Base-by-base conservation (phyloP, 2,888 invertebrate genomes). In the Andrena camellia region DNA sequence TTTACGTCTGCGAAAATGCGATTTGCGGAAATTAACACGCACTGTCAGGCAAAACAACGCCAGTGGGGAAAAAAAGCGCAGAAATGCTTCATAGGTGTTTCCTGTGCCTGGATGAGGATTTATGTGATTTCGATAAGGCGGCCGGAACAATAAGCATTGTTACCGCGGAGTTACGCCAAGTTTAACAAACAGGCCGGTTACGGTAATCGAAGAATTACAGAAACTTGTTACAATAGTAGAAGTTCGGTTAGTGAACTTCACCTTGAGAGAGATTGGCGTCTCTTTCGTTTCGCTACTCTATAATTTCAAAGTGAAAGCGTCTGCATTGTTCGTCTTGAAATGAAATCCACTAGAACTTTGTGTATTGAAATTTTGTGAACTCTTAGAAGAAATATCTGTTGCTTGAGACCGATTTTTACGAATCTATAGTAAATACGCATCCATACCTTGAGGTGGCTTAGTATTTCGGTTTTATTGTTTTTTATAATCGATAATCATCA, bases 121-220 rank as follows among this genome's bases (percentile, higher is more conserved):
- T 77, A 79, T 82, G 68, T 42, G 73, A 82, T 87, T 77, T 63
- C 85, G 68, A 85, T 87, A 79, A 82, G 67, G 8, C 23, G 29
- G 2, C 17, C 6, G 35, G 68, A 29, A 76, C 64, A 69, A 64
- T 60, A 69, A 29, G 54, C 75, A 64, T 81, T 66, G 69, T 70
- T 54, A 76, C 33, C 67, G 35, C 70, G 50, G 84, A 84, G 87
- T 87, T 84, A 42, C 59, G 42, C 62, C 59, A 78, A 87, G 69
- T 81, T 77, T 50, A 35, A 60, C 69, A 69, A 86, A 60, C 69
- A 75, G 75, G 63, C 73, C 63, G 63, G 67, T 84, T 70, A 76
- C 67, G 81, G 87, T 87, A 86, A 76, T 75, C 67, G 78, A 76
- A 76, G 84, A 86, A 86, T 84, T 78, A 67, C 70, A 59, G 78